phyloP scores from a whole-genome alignment of 1,140 invertebrate species.

The Trissolcus basalis region DNA sequence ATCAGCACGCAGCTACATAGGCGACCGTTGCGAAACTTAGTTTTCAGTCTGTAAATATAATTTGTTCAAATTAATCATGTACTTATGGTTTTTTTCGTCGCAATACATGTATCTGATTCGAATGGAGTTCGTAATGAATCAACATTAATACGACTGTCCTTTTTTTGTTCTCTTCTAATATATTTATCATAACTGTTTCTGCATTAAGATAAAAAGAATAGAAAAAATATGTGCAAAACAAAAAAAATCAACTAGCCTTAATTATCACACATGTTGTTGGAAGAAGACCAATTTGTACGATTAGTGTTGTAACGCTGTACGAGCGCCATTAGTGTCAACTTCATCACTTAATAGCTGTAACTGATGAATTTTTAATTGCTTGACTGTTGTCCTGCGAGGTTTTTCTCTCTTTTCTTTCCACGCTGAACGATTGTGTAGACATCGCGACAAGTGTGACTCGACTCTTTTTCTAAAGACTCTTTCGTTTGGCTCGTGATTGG shows the following conservation, averaged over 20 bases:
- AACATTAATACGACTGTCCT: too few species aligned
- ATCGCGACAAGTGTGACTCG: slow-evolving; percentile 50
- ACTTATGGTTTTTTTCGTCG: too few species aligned
- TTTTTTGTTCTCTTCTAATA: too few species aligned
- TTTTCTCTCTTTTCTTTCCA: slow-evolving; percentile 40
- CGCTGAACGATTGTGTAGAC: slow-evolving; percentile 26
- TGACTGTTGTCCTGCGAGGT: slow-evolving; percentile 30
- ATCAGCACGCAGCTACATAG: not conserved
- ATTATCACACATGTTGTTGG: slow-evolving; percentile 22
- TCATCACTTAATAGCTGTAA: slow-evolving; percentile 47
- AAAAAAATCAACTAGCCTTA: slow-evolving; percentile 4
- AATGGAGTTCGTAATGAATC: too few species aligned
- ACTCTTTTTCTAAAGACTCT: slow-evolving; percentile 52
- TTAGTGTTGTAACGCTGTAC: slow-evolving; percentile 28
- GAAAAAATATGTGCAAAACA: not conserved
- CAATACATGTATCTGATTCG: too few species aligned
- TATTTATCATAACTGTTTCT: not conserved
- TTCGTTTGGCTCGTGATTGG: slow-evolving; percentile 50
- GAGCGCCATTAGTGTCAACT: slow-evolving; percentile 37
- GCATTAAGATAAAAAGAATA: not conserved
- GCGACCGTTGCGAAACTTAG: too few species aligned
- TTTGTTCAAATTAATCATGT: too few species aligned
- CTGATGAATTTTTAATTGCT: slow-evolving; percentile 53
- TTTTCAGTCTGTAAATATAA: too few species aligned
- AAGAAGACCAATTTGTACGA: slow-evolving; percentile 43